These are phyloP conservation scores for Cochlearius cochlearius DNA, from an alignment of 2,113 vertebrate species.

Conservation along the genomic window DNA sequence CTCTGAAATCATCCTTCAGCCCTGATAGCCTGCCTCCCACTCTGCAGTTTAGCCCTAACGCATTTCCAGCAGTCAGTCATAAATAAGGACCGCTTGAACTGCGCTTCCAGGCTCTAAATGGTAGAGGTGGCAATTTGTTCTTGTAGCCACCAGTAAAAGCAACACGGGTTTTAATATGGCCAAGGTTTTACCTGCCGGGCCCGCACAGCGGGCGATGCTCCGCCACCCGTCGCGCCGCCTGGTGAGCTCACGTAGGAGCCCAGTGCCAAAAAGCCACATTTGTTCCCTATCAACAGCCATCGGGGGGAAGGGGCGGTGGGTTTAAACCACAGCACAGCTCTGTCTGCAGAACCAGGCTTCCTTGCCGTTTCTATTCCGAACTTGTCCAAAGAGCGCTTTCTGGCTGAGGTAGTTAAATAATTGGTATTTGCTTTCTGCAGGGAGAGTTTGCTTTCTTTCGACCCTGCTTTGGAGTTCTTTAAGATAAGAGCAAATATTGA, in stretches of 20 bases:
- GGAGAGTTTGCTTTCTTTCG: slow-evolving; percentile 42
- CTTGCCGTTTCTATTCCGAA: not conserved
- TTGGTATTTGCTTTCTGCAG: slow-evolving; percentile 45
- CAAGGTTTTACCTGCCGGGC: not conserved
- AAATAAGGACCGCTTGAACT: not conserved
- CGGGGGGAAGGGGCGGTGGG: not conserved
- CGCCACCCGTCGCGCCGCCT: not conserved
- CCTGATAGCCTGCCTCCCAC: not conserved
- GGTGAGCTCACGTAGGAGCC: not conserved
- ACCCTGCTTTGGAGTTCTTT: slow-evolving; percentile 55
- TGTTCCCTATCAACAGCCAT: not conserved
- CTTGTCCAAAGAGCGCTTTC: not conserved
- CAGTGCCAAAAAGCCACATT: not conserved
- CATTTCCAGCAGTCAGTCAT: not conserved
- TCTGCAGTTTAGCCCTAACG: not conserved
- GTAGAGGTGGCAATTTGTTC: not conserved
- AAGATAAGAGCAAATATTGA: slow-evolving; percentile 73
- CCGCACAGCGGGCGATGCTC: not conserved
- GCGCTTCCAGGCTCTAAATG: not conserved
- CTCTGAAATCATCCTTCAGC: not conserved
- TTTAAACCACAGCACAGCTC: not conserved
- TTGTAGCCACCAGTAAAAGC: not conserved
- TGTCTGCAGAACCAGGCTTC: not conserved
- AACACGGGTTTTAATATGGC: not conserved
- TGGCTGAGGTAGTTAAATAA: not conserved